Evolutionary conservation across 1,140 invertebrate genomes (phyloP).

Genomic region (Brachionus rotundiformis): DNA sequence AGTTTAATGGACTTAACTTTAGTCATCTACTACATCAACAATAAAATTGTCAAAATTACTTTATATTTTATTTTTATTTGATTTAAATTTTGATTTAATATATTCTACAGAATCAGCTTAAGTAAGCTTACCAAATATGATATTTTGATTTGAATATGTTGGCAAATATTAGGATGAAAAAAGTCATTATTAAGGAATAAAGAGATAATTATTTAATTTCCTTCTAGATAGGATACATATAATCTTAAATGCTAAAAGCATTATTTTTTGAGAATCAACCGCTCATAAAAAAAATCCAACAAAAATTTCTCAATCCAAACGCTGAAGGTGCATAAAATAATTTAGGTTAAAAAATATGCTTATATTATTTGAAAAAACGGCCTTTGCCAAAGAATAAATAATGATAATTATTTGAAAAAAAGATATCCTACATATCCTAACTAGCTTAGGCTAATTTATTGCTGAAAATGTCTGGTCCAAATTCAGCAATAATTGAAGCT

Average conservation of each 20-base stretch:
- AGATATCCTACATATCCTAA: too few species aligned
- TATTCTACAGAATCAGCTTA: background rate
- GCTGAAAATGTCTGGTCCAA: background rate
- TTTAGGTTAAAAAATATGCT: background rate
- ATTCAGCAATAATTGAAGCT: background rate
- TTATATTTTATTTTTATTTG: background rate
- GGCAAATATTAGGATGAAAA: background rate
- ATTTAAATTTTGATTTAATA: too few species aligned
- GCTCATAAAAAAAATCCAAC: constrained; percentile 3
- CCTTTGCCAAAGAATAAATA: too few species aligned
- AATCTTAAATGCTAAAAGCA: background rate
- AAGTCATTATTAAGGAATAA: background rate
- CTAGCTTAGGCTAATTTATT: background rate
- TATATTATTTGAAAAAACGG: too few species aligned
- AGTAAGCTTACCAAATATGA: background rate
- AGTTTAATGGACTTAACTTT: too few species aligned
- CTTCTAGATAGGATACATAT: too few species aligned
- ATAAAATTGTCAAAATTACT: background rate
- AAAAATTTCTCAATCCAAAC: background rate
- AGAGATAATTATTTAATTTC: background rate
- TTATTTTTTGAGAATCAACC: background rate
- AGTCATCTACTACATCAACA: background rate
- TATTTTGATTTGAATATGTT: background rate
- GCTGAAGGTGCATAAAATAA: background rate
- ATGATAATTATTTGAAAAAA: too few species aligned